Conservation (phyloP, 2,113 vertebrate genomes). For the Neotragus pygmaeus region DNA sequence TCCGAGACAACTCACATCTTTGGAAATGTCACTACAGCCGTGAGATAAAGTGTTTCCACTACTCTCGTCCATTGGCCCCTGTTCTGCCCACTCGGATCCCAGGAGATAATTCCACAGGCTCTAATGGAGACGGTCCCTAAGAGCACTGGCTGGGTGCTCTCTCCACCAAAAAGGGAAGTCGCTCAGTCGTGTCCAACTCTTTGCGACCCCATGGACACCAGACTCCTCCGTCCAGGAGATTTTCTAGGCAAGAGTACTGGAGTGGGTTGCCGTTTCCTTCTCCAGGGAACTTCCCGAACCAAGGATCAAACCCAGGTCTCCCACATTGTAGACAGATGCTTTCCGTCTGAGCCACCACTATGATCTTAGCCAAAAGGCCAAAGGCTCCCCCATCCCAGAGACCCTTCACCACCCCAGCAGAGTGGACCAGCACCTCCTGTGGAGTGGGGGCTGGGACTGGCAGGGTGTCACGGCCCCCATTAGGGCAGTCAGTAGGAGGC, state of each 20-base stretch:
- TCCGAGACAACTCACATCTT: neutral
- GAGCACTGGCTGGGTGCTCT: neutral
- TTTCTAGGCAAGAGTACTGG: too few relatives aligned
- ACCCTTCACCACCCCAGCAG: fast-evolving
- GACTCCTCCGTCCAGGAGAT: too few relatives aligned
- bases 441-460: too few relatives aligned
- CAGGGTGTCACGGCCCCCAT: fast-evolving
- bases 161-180: neutral
- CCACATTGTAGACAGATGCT: too few relatives aligned
- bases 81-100: neutral
- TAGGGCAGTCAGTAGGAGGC: neutral
- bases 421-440: too few relatives aligned
- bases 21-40: neutral
- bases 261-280: too few relatives aligned
- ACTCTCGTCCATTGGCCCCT: fast-evolving
- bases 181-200: too few relatives aligned
- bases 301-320: too few relatives aligned
- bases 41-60: neutral
- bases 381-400: neutral
- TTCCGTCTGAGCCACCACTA: too few relatives aligned
- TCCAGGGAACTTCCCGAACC: too few relatives aligned
- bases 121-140: fast-evolving
- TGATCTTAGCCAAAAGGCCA: too few relatives aligned
- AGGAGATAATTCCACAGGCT: neutral
- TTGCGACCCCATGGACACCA: too few relatives aligned